Base-by-base conservation (phyloP, 35 echinoderm and acorn worm species). In the Stichopus chloronotus region DNA sequence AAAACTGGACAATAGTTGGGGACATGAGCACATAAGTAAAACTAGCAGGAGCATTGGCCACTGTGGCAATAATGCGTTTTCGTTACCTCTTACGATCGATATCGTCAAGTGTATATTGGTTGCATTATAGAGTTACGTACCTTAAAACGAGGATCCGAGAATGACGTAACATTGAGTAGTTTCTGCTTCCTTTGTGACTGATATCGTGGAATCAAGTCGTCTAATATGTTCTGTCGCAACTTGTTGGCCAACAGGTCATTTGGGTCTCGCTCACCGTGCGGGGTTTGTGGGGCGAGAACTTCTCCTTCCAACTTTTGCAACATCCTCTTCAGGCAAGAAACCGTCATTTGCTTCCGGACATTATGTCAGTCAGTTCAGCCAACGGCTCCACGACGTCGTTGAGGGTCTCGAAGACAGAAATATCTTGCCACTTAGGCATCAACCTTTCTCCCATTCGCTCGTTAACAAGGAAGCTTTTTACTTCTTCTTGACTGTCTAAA, bases 311-410 rank as follows among this genome's bases (percentile, higher is more conserved):
- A 14, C 11, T 55, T 53, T 10, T 53, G 30, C 43, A 94, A 11
- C 30, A 83, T 55, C 12, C 30, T 4, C 20, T 83, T 55, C 4
- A 83, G 25, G 52, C 80, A 83, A 11, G 52, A 83, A 10, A 83
- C 61, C 10, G 93, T 94, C 5, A 94, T 14, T 83, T 69, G 56
- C 88, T 90, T 5, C 78, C 93, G 7, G 43, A 91, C 87, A 94
- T 91, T 14, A 94, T 94, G 63, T 94, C 93, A 24, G 93, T 94
- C 8, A 91, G 88, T 25, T 80, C 87, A 3, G 76, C 74, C 72
- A 94, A 13, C 4, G 93, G 93, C 65, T 79, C 21, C 87, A 94
- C 6, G 5, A 78, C 88, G 10, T 93, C 43, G 25, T 88, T 87
- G 5, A 78, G 5, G 22, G 84, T 59, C 22, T 93, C 68, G 17